Base-by-base conservation (phyloP, 2,888 invertebrate genomes). In the Oscheius sp. region DNA sequence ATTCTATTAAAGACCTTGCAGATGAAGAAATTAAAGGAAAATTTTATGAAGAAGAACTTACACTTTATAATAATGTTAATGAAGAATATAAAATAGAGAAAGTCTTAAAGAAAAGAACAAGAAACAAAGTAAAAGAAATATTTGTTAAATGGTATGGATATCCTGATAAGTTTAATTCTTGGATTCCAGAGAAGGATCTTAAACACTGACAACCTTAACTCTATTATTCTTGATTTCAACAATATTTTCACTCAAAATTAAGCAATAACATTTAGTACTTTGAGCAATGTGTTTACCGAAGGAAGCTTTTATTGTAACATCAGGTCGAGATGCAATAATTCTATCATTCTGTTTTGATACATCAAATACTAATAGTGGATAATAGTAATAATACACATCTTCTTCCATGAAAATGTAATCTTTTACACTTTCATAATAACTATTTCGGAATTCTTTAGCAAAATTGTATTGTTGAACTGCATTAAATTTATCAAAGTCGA, bases 271-370 rank as follows among this genome's bases (percentile, higher is more conserved):
- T 45, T 45, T 76, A 17, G 76, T 76, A 61, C 65, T 74, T 63
- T 72, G 74, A 42, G 70, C 70, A 39, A 78, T 74, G 48, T 45
- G 65, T 45, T 72, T 78, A 34, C 57, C 20, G 20, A 77, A 77
- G 20, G 50, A 42, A 5, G 76, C 76, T 65, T 77, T 77, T 70
- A 77, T 77, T 65, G 76, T 73, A 37, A 78, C 72, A 78, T 78
- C 76, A 45, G 78, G 76, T 78, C 78, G 39, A 65, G 74, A 73
- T 65, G 33, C 39, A 65, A 74, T 78, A 46, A 78, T 75, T 73
- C 76, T 76, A 76, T 77, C 75, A 76, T 76, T 76, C 39, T 76
- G 72, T 68, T 77, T 76, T 29, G 75, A 76, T 3, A 76, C 76
- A 77, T 76, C 75, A 71, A 76, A 69, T 57, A 74, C 76, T 68